A percentile compares a stretch with the other conserved stretches of the same genome.
These are phyloP conservation scores for Chesias legatella DNA, from an alignment of 2,888 invertebrate species.

Conservation along the genomic window DNA sequence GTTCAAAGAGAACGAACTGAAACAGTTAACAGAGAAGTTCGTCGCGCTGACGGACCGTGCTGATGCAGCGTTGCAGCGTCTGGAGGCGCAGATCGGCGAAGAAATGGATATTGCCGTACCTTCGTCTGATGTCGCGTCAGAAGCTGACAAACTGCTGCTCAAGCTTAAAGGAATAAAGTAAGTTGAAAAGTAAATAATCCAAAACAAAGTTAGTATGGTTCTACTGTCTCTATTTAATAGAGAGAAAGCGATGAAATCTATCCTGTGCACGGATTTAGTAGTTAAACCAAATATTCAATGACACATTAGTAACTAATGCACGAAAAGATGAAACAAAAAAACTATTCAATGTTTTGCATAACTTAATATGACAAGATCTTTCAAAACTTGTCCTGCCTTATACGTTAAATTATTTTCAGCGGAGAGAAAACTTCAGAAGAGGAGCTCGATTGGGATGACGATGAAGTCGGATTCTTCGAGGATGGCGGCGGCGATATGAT, in stretches of 20 bases:
- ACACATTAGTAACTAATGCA: too few species aligned
- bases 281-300: not conserved
- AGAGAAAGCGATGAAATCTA: too few species aligned
- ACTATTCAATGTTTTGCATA: too few species aligned
- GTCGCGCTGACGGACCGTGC: conserved; percentile 68
- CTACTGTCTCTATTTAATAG: too few species aligned
- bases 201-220: not conserved
- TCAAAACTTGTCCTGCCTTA: too few species aligned
- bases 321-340: too few species aligned
- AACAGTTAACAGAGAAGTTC: conserved; percentile 70
- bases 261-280: not conserved
- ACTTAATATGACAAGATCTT: too few species aligned
- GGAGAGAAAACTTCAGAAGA: conserved; percentile 52
- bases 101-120: conserved; percentile 45
- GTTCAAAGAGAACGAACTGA: conserved; percentile 63
- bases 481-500: conserved; percentile 59
- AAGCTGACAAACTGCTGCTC: conserved; percentile 53
- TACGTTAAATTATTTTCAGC: conserved; percentile 43
- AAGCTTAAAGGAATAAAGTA: conserved; percentile 63
- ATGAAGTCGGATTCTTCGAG: conserved; percentile 55
- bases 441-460: conserved; percentile 54
- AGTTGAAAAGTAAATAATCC: conserved; percentile 18
- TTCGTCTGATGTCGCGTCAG: conserved; percentile 57
- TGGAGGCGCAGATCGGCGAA: conserved; percentile 56
- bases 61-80: conserved; percentile 62